These are phyloP conservation scores for Xestia ashworthii DNA, from an alignment of 2,888 invertebrate species.

Conservation along the genomic window DNA sequence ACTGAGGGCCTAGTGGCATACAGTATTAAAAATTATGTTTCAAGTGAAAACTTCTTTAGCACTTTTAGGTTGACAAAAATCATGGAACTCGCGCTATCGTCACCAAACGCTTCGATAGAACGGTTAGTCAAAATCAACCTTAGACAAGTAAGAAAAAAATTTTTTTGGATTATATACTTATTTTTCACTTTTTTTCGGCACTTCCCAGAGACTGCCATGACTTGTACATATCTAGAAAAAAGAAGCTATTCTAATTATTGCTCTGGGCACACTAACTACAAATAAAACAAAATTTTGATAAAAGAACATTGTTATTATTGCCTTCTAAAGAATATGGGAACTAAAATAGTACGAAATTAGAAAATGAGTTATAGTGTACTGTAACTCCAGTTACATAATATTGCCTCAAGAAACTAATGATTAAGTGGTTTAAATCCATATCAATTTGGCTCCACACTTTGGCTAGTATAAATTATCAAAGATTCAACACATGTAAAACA, in stretches of 20 bases:
- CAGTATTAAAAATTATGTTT: no score
- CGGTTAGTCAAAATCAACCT: no score
- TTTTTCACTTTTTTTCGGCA: no score
- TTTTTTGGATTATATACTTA: no score
- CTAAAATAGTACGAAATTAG: slow-evolving; percentile 20
- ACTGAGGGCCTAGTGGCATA: no score
- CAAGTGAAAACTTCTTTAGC: no score
- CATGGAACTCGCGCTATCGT: no score
- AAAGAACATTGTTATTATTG: slow-evolving; percentile 55
- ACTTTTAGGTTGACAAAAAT: no score
- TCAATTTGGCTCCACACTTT: slow-evolving; percentile 65
- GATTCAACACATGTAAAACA: not conserved
- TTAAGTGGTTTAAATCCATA: slow-evolving; percentile 36
- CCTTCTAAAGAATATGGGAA: slow-evolving; percentile 44
- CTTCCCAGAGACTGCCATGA: no score
- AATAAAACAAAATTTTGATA: slow-evolving; percentile 52
- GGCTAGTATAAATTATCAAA: slow-evolving; percentile 27
- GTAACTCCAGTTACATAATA: slow-evolving; percentile 35
- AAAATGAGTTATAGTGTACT: slow-evolving; percentile 38
- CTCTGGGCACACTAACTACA: not conserved
- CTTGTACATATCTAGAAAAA: not conserved
- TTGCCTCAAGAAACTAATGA: slow-evolving; percentile 30
- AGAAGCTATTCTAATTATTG: not conserved
- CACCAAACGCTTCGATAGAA: no score
- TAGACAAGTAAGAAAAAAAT: no score